A percentile compares a stretch with the other conserved stretches of the same genome.
Conservation (phyloP, 35 echinoderm and acorn worm genomes). For the Lytechinus pictus region DNA sequence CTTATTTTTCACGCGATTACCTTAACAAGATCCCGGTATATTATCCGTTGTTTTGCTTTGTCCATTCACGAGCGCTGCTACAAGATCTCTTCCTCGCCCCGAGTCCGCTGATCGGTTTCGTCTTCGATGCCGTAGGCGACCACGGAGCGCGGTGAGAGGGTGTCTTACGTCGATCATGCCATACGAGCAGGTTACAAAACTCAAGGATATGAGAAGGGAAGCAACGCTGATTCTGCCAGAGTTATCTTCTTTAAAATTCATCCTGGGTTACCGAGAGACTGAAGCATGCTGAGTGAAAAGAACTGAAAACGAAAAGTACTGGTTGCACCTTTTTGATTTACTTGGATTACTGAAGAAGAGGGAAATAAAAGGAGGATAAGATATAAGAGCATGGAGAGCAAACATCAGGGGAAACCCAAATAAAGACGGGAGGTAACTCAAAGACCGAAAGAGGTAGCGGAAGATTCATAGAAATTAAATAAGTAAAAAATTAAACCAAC, state of each 20-base stretch:
- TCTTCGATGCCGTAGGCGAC: background rate
- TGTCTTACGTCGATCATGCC: background rate
- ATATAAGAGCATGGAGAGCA: background rate
- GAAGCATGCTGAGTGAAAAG: background rate
- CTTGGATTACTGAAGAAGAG: background rate
- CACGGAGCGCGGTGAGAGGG: background rate
- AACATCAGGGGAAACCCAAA: background rate
- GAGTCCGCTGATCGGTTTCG: background rate
- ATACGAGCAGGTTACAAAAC: background rate
- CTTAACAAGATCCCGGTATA: background rate
- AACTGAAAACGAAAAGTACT: background rate
- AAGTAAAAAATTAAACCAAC: too few species aligned
- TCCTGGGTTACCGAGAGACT: background rate
- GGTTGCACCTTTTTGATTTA: background rate
- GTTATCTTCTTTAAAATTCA: background rate
- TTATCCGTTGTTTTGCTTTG: background rate
- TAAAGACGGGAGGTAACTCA: too few species aligned
- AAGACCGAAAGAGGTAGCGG: too few species aligned
- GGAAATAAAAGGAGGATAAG: background rate
- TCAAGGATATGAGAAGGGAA: background rate
- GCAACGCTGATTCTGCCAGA: background rate
- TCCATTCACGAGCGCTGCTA: background rate
- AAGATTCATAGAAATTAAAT: too few species aligned
- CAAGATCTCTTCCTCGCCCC: background rate
- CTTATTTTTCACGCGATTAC: background rate